phyloP scores from a whole-genome alignment of 2,888 invertebrate genomes.

The Dryobota labecula region DNA sequence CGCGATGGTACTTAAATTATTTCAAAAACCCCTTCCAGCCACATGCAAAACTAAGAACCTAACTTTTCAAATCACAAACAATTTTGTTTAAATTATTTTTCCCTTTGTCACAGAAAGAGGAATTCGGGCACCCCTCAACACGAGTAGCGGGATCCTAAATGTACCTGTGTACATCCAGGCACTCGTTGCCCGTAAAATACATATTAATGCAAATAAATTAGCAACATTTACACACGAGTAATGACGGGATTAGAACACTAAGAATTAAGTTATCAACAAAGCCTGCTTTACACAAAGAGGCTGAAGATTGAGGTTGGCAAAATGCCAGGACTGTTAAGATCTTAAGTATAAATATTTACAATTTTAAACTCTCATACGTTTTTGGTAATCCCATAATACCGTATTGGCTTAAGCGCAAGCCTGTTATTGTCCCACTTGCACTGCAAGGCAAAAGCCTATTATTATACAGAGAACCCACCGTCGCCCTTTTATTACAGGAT shows the following conservation, averaged over 20 bases:
- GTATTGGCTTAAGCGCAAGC: not conserved
- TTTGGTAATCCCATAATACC: not conserved
- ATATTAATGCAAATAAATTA: slow-evolving; percentile 15
- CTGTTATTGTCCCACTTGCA: no score
- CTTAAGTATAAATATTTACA: slow-evolving; percentile 9
- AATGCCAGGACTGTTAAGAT: slow-evolving; percentile 8
- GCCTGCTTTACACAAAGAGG: slow-evolving; percentile 6
- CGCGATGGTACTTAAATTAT: no score
- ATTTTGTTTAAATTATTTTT: no score
- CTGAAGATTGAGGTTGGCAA: slow-evolving; percentile 2
- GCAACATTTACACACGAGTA: not conserved
- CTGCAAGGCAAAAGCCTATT: no score
- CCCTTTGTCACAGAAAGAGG: no score
- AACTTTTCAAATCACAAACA: no score
- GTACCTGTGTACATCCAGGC: not conserved
- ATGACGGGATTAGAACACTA: not conserved
- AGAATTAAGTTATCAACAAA: not conserved
- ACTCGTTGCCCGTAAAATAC: not conserved
- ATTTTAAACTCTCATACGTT: not conserved
- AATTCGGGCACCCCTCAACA: no score
- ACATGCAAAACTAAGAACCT: no score
- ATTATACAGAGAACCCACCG: no score
- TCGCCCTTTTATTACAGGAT: no score
- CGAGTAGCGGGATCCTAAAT: not conserved
- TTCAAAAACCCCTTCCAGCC: no score